A percentile compares a stretch with the other conserved stretches of the same genome.
These are phyloP conservation scores for Astreopora myriophthalma DNA, from an alignment of 64 coral and sea anemone genomes.

Conservation along the genomic window DNA sequence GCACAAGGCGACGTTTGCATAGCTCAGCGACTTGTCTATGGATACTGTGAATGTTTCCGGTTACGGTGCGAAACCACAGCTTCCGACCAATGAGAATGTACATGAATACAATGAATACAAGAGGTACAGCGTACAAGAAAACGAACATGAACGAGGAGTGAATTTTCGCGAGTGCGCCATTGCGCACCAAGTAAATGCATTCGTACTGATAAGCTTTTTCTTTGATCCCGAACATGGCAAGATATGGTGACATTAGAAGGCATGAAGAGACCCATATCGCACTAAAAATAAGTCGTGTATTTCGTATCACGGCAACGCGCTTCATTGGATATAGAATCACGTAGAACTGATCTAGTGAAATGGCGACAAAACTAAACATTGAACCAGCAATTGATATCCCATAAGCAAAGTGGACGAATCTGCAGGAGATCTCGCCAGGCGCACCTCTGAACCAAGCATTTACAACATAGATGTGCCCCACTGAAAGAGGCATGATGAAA, in stretches of 20 bases:
- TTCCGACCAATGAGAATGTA: conserved; percentile 9
- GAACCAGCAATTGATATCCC: not conserved
- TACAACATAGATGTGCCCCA: not conserved
- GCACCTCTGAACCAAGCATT: not conserved
- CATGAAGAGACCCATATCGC: not conserved
- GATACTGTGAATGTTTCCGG: conserved; percentile 1
- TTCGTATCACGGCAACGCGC: not conserved
- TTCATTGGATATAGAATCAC: not conserved
- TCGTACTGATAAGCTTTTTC: not conserved
- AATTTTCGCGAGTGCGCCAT: not conserved
- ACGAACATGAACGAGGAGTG: not conserved
- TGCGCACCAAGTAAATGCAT: not conserved
- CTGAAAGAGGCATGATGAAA: not conserved
- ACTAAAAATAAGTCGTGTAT: not conserved
- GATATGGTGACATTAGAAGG: conserved; percentile 4
- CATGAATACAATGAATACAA: not conserved
- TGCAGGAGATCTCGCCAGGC: not conserved
- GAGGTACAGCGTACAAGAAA: conserved; percentile 24
- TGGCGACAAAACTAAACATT: not conserved
- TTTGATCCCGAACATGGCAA: conserved; percentile 18
- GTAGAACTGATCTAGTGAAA: conserved; percentile 6
- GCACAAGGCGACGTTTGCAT: not conserved
- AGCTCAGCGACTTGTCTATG: not conserved
- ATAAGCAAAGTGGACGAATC: not conserved
- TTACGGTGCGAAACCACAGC: conserved; percentile 3